These are phyloP conservation scores for Meandrina meandrites DNA, from an alignment of 92 coral and sea anemone species.

Conservation along the genomic window DNA sequence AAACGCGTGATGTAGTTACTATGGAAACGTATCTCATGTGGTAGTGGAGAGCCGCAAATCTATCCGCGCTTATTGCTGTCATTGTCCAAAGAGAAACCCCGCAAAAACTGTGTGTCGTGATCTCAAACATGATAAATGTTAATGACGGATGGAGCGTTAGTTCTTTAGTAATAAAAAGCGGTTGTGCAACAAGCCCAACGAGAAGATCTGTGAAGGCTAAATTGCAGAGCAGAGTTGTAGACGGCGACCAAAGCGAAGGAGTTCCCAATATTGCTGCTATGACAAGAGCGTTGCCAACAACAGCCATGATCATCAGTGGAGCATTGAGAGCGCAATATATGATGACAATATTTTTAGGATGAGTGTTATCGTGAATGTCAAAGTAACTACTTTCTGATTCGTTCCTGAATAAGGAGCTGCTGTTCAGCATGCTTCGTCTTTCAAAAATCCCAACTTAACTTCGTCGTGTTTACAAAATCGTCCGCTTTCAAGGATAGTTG, in stretches of 20 bases:
- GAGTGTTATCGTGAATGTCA: neutral
- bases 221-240: neutral
- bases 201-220: neutral
- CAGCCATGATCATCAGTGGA: neutral
- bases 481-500: too few species aligned
- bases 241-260: neutral
- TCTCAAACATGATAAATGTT: too few species aligned
- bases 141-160: too few species aligned
- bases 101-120: too few species aligned
- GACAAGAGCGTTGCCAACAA: neutral
- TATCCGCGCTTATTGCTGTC: slow-evolving; percentile 8
- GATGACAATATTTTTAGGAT: too few species aligned
- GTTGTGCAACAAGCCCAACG: neutral
- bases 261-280: neutral
- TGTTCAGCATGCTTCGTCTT: neutral
- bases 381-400: too few species aligned
- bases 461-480: too few species aligned
- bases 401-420: neutral
- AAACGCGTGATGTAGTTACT: neutral
- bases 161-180: neutral
- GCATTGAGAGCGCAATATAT: too few species aligned
- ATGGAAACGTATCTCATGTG: slow-evolving; percentile 17
- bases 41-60: neutral
- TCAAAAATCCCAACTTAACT: too few species aligned
- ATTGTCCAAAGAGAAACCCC: neutral